Base-by-base conservation (phyloP, 2,888 invertebrate genomes). In the Rhopalosiphum nymphaeae region DNA sequence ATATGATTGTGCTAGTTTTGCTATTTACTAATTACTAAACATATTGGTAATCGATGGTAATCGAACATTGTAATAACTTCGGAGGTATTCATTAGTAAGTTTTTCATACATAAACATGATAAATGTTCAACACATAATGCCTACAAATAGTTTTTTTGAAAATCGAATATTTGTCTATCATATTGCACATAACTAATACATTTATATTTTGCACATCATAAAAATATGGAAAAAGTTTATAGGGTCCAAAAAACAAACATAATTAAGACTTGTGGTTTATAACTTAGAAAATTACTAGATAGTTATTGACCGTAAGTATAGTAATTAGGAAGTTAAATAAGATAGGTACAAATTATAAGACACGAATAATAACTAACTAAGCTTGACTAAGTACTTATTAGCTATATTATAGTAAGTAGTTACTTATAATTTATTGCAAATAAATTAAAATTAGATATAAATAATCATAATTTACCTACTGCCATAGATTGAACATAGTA, bases 41-140 rank as follows among this genome's bases (percentile, higher is more conserved):
- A 16, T 53, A 5, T 53, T 53, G 21, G 53, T 53, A 53, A 16
- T 49, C 13, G 21, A 21, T 46, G 13, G 49, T 49, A 49, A 49
- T 53, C 53, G 21, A 21, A 53, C 16, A 16, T 53, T 7, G 42
- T 29, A n/a, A 25, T 11, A 42, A 56, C 44, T 89, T 56, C 89
- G 56, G 53, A 78, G 0, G n/a, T 26, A 89, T 25, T 93, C 92
- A 56, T n/a, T 78, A 3, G 25, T 26, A 42, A 21, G 21, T 42
- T 93, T 56, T 44, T 89, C 89, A 29, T 93, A 67, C 88, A 92
- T 92, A 0, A n/a, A n/a, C n/a, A 53, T 53, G 36, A 11, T 16
- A 21, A 42, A 78, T 21, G 36, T 78, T 36, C 44, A 46, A 46
- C 44, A 46, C 44, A 46, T 13, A 78, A 9, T 21, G n/a, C n/a